Evolutionary conservation across 2,888 invertebrate genomes (phyloP).

Genomic region (Malthinus flaveolus): DNA sequence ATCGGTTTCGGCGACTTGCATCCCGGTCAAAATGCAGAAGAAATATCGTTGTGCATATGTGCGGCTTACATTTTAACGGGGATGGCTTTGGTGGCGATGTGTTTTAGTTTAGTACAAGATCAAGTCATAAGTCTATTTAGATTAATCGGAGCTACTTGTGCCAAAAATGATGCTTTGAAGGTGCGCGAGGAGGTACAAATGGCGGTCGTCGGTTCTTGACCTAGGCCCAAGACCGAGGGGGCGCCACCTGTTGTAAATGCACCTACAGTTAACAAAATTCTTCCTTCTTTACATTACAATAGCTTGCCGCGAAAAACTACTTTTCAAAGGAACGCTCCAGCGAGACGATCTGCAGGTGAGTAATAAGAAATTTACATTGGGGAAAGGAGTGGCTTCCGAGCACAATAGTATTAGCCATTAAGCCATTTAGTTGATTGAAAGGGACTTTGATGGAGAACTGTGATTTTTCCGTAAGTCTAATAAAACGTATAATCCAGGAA

Average conservation of each 20-base stretch:
- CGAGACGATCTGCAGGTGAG: constrained; percentile 62
- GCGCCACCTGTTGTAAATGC: constrained; percentile 53
- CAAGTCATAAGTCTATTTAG: constrained; percentile 65
- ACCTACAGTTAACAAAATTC: constrained; percentile 47
- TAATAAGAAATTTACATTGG: neutral
- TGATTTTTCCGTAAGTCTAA: too few species aligned
- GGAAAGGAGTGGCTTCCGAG: neutral
- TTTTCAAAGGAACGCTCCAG: constrained; percentile 69
- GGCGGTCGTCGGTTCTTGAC: constrained; percentile 56
- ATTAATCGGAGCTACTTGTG: constrained; percentile 52
- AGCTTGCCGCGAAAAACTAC: constrained; percentile 59
- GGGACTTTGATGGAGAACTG: too few species aligned
- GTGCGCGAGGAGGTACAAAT: constrained; percentile 55
- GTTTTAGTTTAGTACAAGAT: constrained; percentile 83
- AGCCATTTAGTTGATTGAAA: too few species aligned
- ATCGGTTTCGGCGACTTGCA: constrained; percentile 74
- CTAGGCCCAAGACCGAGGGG: constrained; percentile 56
- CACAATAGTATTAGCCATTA: too few species aligned
- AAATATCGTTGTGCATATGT: constrained; percentile 75
- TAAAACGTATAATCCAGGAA: too few species aligned
- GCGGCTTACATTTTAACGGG: constrained; percentile 82
- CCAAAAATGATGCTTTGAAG: constrained; percentile 28
- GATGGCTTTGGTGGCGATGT: constrained; percentile 85
- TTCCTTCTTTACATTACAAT: constrained; percentile 55
- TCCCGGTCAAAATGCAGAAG: constrained; percentile 65